Evolutionary conservation across 2,113 vertebrate species (phyloP).

Genomic region (Silurus asotus): DNA sequence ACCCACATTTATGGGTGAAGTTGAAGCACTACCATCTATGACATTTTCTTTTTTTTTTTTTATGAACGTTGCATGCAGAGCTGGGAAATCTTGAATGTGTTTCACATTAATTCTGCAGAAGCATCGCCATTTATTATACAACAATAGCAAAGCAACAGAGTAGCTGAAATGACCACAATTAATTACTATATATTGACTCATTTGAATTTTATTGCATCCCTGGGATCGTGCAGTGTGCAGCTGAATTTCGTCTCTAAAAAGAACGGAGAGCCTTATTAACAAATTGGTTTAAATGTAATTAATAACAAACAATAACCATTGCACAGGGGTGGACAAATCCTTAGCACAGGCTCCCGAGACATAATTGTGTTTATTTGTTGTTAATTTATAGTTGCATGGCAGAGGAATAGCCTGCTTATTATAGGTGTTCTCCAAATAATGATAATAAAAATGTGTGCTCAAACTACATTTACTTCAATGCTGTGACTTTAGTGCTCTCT

Average conservation of each 20-base stretch:
- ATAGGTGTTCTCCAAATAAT: background rate
- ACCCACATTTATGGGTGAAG: background rate
- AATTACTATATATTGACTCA: background rate
- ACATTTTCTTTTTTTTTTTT: background rate
- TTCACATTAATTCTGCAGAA: background rate
- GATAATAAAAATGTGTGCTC: too few species aligned
- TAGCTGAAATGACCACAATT: background rate
- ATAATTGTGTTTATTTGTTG: background rate
- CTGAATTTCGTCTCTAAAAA: background rate
- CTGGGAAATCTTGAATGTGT: background rate
- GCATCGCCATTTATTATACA: background rate
- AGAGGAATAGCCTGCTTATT: background rate
- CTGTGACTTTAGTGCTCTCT: background rate
- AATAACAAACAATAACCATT: background rate
- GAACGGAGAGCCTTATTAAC: background rate
- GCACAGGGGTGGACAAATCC: background rate
- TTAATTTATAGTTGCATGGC: background rate
- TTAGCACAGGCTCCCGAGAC: background rate
- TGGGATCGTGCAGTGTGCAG: background rate
- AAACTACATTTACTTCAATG: background rate
- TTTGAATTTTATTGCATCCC: background rate
- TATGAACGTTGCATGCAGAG: background rate
- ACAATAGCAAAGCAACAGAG: background rate
- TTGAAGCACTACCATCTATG: background rate
- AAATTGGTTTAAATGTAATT: background rate